phyloP scores from a whole-genome alignment of 2,113 vertebrate species.

The Cyanistes caeruleus region DNA sequence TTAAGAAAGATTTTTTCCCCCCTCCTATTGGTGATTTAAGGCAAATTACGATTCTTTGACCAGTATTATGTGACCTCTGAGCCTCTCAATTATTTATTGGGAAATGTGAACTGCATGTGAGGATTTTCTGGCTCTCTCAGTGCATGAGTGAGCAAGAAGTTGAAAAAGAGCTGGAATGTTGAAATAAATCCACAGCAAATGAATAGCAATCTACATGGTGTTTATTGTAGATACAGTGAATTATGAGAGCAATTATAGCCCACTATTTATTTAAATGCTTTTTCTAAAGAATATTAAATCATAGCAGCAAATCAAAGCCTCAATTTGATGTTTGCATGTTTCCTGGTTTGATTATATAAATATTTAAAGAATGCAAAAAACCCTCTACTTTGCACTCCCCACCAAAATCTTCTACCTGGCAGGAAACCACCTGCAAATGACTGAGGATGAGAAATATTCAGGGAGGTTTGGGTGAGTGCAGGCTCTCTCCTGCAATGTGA shows the following conservation, averaged over 20 bases:
- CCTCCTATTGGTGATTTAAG: neutral
- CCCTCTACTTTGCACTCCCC: neutral
- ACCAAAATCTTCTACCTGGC: neutral
- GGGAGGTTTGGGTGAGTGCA: neutral
- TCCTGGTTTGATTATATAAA: constrained; percentile 31
- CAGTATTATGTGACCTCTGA: neutral
- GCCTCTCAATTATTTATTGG: neutral
- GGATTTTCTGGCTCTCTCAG: neutral
- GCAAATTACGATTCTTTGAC: neutral
- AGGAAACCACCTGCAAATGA: neutral
- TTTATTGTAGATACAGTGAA: constrained; percentile 62
- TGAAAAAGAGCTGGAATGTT: neutral
- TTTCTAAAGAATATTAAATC: constrained; percentile 12
- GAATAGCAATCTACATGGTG: neutral
- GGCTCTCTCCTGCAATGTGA: neutral
- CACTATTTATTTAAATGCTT: neutral
- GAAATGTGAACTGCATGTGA: neutral
- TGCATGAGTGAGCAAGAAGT: neutral
- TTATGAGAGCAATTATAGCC: constrained; percentile 3
- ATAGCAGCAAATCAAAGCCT: neutral
- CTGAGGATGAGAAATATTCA: neutral
- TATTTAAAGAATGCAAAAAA: constrained; percentile 1
- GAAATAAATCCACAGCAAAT: constrained; percentile 41
- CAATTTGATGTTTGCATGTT: neutral
- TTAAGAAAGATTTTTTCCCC: neutral